Evolutionary conservation across 2,888 invertebrate genomes (phyloP).

Genomic region (Polymixis flavicincta): DNA sequence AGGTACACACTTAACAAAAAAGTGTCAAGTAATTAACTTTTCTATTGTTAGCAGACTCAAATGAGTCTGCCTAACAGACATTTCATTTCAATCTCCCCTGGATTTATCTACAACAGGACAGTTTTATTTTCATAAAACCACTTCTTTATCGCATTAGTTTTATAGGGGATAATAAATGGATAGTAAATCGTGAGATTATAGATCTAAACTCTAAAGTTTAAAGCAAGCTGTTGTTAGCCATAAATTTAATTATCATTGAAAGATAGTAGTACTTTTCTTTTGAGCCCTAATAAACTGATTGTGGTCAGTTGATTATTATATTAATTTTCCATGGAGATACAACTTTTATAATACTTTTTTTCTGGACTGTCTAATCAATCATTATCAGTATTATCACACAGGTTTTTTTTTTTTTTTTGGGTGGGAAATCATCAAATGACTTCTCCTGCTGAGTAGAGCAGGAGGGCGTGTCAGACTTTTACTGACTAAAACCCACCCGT

Average conservation of each 20-base stretch:
- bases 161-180: conserved; percentile 17
- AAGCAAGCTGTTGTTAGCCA: conserved; percentile 29
- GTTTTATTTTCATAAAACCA: neutral
- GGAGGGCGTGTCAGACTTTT: too few relatives aligned
- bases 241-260: conserved; percentile 42
- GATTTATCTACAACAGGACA: too few relatives aligned
- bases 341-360: neutral
- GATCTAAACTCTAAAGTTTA: neutral
- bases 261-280: conserved; percentile 27
- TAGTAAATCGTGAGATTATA: conserved; percentile 39
- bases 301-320: neutral
- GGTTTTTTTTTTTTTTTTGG: too few relatives aligned
- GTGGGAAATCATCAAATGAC: too few relatives aligned
- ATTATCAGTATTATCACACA: too few relatives aligned
- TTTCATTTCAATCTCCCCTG: too few relatives aligned
- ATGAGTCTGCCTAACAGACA: too few relatives aligned
- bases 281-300: conserved; percentile 6
- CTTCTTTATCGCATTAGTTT: conserved; percentile 11
- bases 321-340: neutral
- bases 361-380: neutral
- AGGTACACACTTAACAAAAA: too few relatives aligned
- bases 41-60: too few relatives aligned
- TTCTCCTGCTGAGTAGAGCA: too few relatives aligned
- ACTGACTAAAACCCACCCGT: too few relatives aligned
- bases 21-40: too few relatives aligned